A percentile compares a stretch with the other conserved stretches of the same genome.
phyloP scores from a whole-genome alignment of 2,113 vertebrate species.

The Atractosteus spatula region DNA sequence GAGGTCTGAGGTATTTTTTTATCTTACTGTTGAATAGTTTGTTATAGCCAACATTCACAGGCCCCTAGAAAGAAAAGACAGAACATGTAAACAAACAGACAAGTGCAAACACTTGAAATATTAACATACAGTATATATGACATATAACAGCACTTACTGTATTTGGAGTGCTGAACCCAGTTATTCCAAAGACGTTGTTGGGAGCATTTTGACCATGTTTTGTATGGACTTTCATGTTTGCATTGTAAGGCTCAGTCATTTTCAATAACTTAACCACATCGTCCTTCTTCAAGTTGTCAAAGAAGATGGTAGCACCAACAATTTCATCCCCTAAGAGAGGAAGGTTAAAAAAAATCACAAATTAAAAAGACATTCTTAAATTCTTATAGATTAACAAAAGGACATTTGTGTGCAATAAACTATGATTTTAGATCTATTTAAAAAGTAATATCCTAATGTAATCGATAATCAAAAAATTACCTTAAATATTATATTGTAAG shows the following conservation, averaged over 20 bases:
- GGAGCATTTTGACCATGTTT: slow-evolving; percentile 38
- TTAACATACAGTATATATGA: background rate
- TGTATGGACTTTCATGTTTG: slow-evolving; percentile 58
- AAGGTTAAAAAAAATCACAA: slow-evolving; percentile 4
- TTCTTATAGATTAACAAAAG: too few relatives aligned
- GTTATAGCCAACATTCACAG: slow-evolving; percentile 56
- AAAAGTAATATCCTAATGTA: too few relatives aligned
- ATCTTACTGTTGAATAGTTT: slow-evolving; percentile 65
- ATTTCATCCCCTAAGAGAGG: slow-evolving; percentile 56
- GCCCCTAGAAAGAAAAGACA: slow-evolving; percentile 46
- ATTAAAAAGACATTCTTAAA: too few relatives aligned
- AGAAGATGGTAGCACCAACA: slow-evolving; percentile 59
- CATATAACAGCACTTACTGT: slow-evolving; percentile 36
- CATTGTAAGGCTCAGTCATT: slow-evolving; percentile 55
- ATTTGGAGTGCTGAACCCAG: slow-evolving; percentile 42
- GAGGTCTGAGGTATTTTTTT: slow-evolving; percentile 55
- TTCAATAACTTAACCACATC: slow-evolving; percentile 52
- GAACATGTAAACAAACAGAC: background rate
- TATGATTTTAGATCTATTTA: too few relatives aligned
- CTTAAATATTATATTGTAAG: too few relatives aligned
- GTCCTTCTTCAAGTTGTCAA: slow-evolving; percentile 52
- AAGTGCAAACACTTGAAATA: background rate
- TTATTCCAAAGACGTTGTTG: slow-evolving; percentile 29
- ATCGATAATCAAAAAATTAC: too few relatives aligned
- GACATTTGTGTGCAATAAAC: too few relatives aligned